These are phyloP conservation scores for Zaprionus lachaisei DNA, from an alignment of 1,140 invertebrate genomes.

Conservation along the genomic window DNA sequence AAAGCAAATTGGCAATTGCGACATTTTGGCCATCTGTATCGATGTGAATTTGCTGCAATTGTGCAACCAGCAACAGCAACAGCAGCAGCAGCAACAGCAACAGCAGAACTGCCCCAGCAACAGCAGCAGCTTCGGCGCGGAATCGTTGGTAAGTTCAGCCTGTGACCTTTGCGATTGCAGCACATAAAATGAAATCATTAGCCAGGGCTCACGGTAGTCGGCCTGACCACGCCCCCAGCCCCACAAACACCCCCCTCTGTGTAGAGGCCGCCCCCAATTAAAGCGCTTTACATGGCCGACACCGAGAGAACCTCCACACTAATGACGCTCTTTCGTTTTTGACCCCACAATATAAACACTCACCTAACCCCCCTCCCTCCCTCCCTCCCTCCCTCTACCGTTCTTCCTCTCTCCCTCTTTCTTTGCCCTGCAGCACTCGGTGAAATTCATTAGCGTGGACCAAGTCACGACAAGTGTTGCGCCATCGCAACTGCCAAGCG, in stretches of 20 bases:
- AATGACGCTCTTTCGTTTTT: slow-evolving; percentile 56
- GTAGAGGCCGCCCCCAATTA: slow-evolving; percentile 64
- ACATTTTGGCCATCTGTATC: slow-evolving; percentile 81
- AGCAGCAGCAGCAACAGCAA: slow-evolving; percentile 60
- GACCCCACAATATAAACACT: slow-evolving; percentile 25
- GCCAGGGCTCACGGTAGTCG: slow-evolving; percentile 49
- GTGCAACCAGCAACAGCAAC: slow-evolving; percentile 72
- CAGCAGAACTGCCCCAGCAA: slow-evolving; percentile 2
- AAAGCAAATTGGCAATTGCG: slow-evolving; percentile 83
- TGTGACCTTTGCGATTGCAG: slow-evolving; percentile 69
- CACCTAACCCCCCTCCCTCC: not conserved
- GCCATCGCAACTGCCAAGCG: slow-evolving; percentile 83
- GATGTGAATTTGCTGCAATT: slow-evolving; percentile 79
- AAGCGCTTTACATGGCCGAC: slow-evolving; percentile 69
- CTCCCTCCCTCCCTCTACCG: slow-evolving; percentile 3
- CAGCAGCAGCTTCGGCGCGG: slow-evolving; percentile 36
- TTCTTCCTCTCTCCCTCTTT: not conserved
- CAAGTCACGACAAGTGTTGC: slow-evolving; percentile 84
- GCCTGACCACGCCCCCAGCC: slow-evolving; percentile 58
- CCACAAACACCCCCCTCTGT: not conserved
- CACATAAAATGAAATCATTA: slow-evolving; percentile 65
- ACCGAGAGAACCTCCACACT: slow-evolving; percentile 59
- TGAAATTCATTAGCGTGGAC: slow-evolving; percentile 84
- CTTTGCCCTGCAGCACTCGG: slow-evolving; percentile 45
- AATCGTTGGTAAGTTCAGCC: slow-evolving; percentile 67